Base-by-base conservation (phyloP, 2,888 invertebrate species). In the Spodoptera littoralis region DNA sequence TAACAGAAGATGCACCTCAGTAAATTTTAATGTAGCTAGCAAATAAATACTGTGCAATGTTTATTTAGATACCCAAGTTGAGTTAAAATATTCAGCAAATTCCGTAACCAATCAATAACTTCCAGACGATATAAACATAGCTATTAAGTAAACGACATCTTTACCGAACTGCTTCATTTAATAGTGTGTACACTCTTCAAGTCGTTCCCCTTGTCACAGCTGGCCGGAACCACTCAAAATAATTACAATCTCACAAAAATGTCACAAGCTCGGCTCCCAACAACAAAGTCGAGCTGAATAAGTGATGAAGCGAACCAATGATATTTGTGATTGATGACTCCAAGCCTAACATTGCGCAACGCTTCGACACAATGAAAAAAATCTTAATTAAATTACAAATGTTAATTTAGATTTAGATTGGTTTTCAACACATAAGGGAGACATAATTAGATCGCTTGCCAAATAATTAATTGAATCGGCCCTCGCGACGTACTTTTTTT, bases 221-320 rank as follows among this genome's bases (percentile, higher is more conserved):
- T 87, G 88, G 85, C 69, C 79, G 77, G 77, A 78, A 84, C 81
- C 88, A 88, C 88, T 89, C 84, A 83, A 84, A 85, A 85, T 88
- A 88, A 89, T 89, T 88, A 88, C 84, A 88, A 88, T 86, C 83
- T 85, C 84, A 82, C 86, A 86, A 87, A 87, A 87, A 85, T 85
- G 83, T 82, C 82, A 81, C 77, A 70, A 76, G 72, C 77, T 59
- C 46, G 67, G 68, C 68, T 73, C 59, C 49, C 41, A 78, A 73
- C 77, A 82, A 76, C 76, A 77, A 80, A 84, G 79, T 80, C 75
- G 70, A 72, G 71, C 79, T 78, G 81, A 84, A 84, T 85, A 84
- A 87, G 81, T 81, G 81, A 84, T 84, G 84, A 80, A 82, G 80
- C 75, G 79, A 82, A 67, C 76, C 76, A 78, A 79, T 80, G 74